A percentile compares a stretch with the other conserved stretches of the same genome.
phyloP scores from a whole-genome alignment of 2,888 invertebrate species.

The Nymphalis urticae region DNA sequence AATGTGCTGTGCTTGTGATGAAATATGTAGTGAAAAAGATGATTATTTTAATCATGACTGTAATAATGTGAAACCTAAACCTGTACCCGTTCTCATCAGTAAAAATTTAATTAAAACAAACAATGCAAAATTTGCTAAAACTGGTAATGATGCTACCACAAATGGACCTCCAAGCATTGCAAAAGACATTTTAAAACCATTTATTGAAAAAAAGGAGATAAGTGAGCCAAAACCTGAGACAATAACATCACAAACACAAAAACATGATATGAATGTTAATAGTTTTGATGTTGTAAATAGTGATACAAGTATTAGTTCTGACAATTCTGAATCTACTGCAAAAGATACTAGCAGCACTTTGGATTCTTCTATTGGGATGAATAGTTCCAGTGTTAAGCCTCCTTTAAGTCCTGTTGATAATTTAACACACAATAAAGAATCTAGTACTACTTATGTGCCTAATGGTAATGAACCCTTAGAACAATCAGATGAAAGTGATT shows the following conservation, averaged over 20 bases:
- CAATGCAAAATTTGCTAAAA: conserved; percentile 59
- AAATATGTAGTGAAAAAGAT: conserved; percentile 88
- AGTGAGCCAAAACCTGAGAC: conserved; percentile 56
- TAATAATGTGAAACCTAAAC: conserved; percentile 75
- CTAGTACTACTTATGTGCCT: conserved; percentile 39
- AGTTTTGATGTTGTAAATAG: conserved; percentile 53
- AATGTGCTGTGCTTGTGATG: conserved; percentile 91
- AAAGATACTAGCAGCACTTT: conserved; percentile 59
- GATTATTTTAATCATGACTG: conserved; percentile 89
- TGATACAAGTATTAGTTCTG: conserved; percentile 60
- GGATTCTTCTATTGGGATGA: conserved; percentile 59
- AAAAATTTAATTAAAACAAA: conserved; percentile 68
- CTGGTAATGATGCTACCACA: conserved; percentile 52
- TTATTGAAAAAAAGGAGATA: conserved; percentile 58
- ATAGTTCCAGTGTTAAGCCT: conserved; percentile 53
- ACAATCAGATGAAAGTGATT: conserved; percentile 65
- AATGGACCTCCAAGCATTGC: conserved; percentile 58
- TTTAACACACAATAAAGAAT: conserved; percentile 40
- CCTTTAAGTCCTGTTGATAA: conserved; percentile 47
- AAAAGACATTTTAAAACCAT: conserved; percentile 53
- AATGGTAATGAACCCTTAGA: conserved; percentile 69
- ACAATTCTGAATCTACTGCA: conserved; percentile 51
- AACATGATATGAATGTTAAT: conserved; percentile 42
- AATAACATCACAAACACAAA: conserved; percentile 51
- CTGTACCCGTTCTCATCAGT: conserved; percentile 75